A percentile compares a stretch with the other conserved stretches of the same genome.
These are phyloP conservation scores for Decapterus maruadsi DNA, from an alignment of 2,797 vertebrate genomes.

Conservation along the genomic window DNA sequence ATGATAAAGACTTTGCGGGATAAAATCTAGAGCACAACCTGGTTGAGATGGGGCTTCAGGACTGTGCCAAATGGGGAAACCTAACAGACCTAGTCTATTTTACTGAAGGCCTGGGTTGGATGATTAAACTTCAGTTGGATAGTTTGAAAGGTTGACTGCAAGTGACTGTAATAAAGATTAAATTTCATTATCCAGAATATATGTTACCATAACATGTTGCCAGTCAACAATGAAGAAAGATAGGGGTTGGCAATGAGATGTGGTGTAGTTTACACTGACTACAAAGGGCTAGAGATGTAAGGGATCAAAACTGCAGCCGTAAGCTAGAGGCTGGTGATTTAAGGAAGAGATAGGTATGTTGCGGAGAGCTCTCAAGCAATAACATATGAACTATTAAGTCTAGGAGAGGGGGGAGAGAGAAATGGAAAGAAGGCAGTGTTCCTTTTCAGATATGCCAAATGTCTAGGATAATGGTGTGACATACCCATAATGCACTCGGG, in stretches of 20 bases:
- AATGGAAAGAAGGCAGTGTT: slow-evolving; percentile 66
- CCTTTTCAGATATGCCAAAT: slow-evolving; percentile 69
- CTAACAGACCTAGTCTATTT: neutral
- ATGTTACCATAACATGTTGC: neutral
- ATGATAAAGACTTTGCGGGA: slow-evolving; percentile 9
- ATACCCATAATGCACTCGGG: slow-evolving; percentile 77
- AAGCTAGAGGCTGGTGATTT: slow-evolving; percentile 50
- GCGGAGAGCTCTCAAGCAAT: slow-evolving; percentile 41
- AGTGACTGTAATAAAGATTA: neutral
- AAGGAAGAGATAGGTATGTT: slow-evolving; percentile 39
- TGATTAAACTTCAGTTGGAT: neutral
- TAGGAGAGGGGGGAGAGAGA: slow-evolving; percentile 32
- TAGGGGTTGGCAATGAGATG: neutral
- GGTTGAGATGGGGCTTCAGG: neutral
- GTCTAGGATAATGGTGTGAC: slow-evolving; percentile 79
- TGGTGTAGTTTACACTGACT: slow-evolving; percentile 25
- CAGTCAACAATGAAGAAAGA: slow-evolving; percentile 10
- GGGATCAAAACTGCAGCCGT: slow-evolving; percentile 45
- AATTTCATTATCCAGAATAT: neutral
- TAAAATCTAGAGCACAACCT: neutral
- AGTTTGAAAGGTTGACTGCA: neutral
- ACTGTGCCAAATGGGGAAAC: slow-evolving; percentile 8
- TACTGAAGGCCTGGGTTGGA: neutral
- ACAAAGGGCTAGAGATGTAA: slow-evolving; percentile 23
- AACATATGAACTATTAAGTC: slow-evolving; percentile 47